Conservation (phyloP, 2,888 invertebrate genomes). For the Nymphalis urticae region DNA sequence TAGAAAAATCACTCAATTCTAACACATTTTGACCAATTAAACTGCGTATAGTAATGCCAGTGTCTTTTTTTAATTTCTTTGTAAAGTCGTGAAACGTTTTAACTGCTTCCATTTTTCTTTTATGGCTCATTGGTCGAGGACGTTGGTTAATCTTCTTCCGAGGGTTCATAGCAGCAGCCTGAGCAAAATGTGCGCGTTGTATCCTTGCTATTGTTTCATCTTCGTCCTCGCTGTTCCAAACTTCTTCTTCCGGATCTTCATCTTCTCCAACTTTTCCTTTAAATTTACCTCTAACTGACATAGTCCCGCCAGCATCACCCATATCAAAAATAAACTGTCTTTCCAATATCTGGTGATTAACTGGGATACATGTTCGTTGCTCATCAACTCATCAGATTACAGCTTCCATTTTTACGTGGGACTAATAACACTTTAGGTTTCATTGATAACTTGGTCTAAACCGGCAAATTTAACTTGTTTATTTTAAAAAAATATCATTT, state of each 20-base stretch:
- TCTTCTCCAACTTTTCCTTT: constrained; percentile 59
- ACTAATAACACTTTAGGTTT: constrained; percentile 19
- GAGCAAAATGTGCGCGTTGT: constrained; percentile 75
- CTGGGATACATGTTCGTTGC: constrained; percentile 36
- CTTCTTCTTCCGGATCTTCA: constrained; percentile 66
- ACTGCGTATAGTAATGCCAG: constrained; percentile 75
- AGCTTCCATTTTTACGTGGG: constrained; percentile 19
- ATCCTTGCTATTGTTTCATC: constrained; percentile 76
- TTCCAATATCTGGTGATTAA: constrained; percentile 29
- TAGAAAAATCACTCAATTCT: constrained; percentile 76
- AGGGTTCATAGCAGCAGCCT: constrained; percentile 71
- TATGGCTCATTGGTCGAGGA: constrained; percentile 72
- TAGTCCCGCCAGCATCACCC: constrained; percentile 65
- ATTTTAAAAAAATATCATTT: constrained; percentile 44
- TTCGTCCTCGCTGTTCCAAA: constrained; percentile 73
- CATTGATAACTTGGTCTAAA: constrained; percentile 24
- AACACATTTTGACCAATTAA: constrained; percentile 75
- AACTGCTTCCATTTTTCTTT: constrained; percentile 78
- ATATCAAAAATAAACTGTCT: constrained; percentile 46
- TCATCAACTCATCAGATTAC: constrained; percentile 24
- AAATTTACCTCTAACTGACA: constrained; percentile 60
- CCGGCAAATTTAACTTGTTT: constrained; percentile 15
- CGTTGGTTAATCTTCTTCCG: constrained; percentile 64
- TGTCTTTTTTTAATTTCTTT: constrained; percentile 78
- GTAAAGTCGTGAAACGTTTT: constrained; percentile 78